These are phyloP conservation scores for Arrhopalites spinosus DNA, from an alignment of 2,888 invertebrate genomes.

Conservation along the genomic window DNA sequence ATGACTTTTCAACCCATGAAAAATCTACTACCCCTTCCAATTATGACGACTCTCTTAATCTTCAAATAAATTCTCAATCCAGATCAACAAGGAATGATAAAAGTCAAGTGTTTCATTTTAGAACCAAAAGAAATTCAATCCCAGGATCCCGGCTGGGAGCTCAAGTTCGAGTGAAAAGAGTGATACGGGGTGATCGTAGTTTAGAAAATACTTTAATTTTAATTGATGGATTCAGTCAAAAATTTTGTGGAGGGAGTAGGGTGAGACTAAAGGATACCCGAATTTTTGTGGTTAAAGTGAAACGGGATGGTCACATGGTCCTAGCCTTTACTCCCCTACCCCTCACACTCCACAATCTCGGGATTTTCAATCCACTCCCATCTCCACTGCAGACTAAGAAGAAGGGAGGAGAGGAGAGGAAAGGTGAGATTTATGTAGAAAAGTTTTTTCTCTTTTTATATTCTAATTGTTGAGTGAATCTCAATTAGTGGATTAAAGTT, in stretches of 20 bases:
- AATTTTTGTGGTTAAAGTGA: conserved; percentile 49
- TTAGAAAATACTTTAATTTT: conserved; percentile 51
- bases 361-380: conserved; percentile 28
- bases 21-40: not conserved
- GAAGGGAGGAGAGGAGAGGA: not conserved
- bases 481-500: conserved; percentile 12
- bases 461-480: not conserved
- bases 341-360: conserved; percentile 50
- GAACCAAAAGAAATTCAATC: no score
- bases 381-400: not conserved
- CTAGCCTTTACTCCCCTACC: conserved; percentile 49
- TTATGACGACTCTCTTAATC: not conserved
- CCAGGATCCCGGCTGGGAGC: no score
- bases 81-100: no score
- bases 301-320: conserved; percentile 41
- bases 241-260: conserved; percentile 23
- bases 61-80: not conserved
- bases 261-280: conserved; percentile 47
- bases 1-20: not conserved
- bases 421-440: not conserved
- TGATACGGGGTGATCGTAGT: conserved; percentile 51
- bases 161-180: conserved; percentile 50
- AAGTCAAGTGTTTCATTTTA: no score
- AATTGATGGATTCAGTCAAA: conserved; percentile 43
- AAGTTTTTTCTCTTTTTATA: not conserved